A percentile compares a stretch with the other conserved stretches of the same genome.
phyloP scores from a whole-genome alignment of 2,797 vertebrate species.

The Tokudaia tokunoshimensis region DNA sequence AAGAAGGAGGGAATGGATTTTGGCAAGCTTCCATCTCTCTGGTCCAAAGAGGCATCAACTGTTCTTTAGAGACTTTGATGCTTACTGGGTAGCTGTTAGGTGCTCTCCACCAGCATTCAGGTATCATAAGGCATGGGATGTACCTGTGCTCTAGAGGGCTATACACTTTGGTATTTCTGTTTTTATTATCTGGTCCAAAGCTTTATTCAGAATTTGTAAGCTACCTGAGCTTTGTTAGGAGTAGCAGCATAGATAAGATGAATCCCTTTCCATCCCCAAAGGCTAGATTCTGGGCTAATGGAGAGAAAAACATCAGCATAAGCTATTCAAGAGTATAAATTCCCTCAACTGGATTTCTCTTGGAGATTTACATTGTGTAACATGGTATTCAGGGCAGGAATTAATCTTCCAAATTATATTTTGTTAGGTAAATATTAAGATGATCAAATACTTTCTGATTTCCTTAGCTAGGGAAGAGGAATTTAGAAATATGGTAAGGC shows the following conservation, averaged over 20 bases:
- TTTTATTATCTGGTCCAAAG: constrained; percentile 9
- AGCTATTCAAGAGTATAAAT: constrained; percentile 37
- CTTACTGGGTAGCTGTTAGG: background rate
- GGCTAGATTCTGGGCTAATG: background rate
- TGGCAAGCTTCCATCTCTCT: background rate
- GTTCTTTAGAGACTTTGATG: background rate
- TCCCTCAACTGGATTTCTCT: background rate
- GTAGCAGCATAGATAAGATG: constrained; percentile 8
- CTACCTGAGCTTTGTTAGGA: constrained; percentile 24
- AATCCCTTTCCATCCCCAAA: background rate
- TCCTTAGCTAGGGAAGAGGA: background rate
- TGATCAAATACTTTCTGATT: background rate
- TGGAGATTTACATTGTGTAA: background rate
- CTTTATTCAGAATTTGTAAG: constrained; percentile 11
- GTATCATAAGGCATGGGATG: background rate
- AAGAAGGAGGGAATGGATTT: constrained; percentile 58
- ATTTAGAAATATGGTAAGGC: constrained; percentile 1
- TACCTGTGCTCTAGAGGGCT: constrained; percentile 11
- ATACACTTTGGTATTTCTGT: constrained; percentile 22
- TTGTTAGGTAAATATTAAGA: constrained; percentile 51
- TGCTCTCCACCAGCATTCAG: constrained; percentile 41
- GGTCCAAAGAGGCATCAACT: constrained; percentile 17
- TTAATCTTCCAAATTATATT: constrained; percentile 40
- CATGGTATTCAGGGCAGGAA: background rate
- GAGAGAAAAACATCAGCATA: background rate